Conservation (phyloP, 2,888 invertebrate species). For the Eupithecia subumbrata region DNA sequence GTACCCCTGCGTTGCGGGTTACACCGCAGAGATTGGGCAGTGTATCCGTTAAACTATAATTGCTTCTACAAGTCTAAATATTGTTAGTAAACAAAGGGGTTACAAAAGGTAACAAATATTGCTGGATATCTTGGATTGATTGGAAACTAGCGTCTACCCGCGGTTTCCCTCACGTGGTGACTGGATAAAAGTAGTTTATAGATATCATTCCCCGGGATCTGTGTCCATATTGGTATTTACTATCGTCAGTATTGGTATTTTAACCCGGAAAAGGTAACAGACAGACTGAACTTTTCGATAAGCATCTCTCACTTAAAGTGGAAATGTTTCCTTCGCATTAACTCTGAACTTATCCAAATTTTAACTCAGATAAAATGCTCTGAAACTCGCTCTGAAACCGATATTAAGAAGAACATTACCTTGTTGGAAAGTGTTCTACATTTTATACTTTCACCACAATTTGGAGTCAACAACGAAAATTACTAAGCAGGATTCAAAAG, state of each 20-base stretch:
- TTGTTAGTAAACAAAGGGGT: not conserved
- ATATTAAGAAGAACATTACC: not conserved
- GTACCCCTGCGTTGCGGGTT: too few relatives aligned
- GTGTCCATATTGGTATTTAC: too few relatives aligned
- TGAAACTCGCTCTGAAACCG: not conserved
- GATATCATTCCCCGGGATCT: not conserved
- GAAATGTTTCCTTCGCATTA: not conserved
- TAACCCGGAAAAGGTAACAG: too few relatives aligned
- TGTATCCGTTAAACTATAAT: too few relatives aligned
- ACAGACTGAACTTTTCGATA: too few relatives aligned
- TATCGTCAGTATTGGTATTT: too few relatives aligned
- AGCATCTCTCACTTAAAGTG: too few relatives aligned
- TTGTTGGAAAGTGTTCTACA: not conserved
- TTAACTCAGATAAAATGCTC: not conserved
- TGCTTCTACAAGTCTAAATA: not conserved
- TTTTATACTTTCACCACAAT: not conserved
- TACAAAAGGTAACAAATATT: not conserved
- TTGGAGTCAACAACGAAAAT: not conserved
- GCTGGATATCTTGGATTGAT: too few relatives aligned
- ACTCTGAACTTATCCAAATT: not conserved
- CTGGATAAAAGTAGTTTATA: not conserved
- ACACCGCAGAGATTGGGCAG: too few relatives aligned
- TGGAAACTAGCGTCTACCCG: too few relatives aligned
- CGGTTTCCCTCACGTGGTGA: too few relatives aligned
- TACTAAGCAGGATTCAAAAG: constrained; percentile 1